Base-by-base conservation (phyloP, 1,140 invertebrate species). In the Latrodectus geometricus region DNA sequence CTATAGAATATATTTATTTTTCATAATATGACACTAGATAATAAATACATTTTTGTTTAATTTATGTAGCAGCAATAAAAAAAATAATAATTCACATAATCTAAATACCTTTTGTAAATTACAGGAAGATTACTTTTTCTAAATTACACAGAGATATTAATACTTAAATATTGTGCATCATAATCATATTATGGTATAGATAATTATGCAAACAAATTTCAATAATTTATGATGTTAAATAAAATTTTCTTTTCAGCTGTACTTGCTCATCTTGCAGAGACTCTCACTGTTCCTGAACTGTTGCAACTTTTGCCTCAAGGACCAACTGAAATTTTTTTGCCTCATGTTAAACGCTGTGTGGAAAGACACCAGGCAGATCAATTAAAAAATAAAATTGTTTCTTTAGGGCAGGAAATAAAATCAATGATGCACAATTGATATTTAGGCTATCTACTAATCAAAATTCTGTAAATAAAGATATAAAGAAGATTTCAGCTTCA, bases 341-440 rank as follows among this genome's bases (percentile, higher is more conserved):
- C 83, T 0, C 74, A 85, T 50, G 73, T 88, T 14, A 76, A 80
- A 23, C 50, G 78, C 8, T 88, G 88, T 68, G 65, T 88, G 11
- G 80, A 86, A 48, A 88, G 86, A 52, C 79, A 86, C n/a, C 83
- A 87, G 35, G 83, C 88, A 21, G 65, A 82, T 54, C 78, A 54
- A 54, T 52, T 88, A 4, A 88, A 87, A 20, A 52, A 73, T 23
- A 88, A 88, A 68, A 87, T 88, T 56, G 77, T 88, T 11, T 76
- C 83, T 73, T 54, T 88, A n/a, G 88, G 88, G n/a, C 76, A 79
- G 23, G 88, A 88, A 73, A 79, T 88, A 15, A 88, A 88, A 68
- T 72, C 79, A n/a, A 86, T 88, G 83, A 88, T 88, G 87, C 66
- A 76, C 8, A 17, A 20, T 23, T 69, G 54, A 56, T 56, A n/a